Base-by-base conservation (phyloP, 1,140 invertebrate genomes). In the Drosophila arawakana region DNA sequence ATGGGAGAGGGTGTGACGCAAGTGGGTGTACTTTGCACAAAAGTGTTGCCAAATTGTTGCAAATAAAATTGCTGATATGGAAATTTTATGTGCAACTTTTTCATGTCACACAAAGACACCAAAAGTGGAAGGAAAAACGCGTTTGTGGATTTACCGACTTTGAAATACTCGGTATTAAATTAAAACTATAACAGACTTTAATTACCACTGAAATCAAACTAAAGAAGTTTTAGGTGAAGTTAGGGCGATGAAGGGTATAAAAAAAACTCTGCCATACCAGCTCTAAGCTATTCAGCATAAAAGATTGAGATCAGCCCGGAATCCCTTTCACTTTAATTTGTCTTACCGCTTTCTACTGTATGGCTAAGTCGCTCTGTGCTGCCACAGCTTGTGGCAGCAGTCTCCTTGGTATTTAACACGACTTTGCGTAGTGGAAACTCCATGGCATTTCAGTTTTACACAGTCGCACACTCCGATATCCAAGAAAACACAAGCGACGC, bases 21-120 rank as follows among this genome's bases (percentile, higher is more conserved):
- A 47, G 41, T 21, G 11, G 9, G 39, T 25, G 35, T 15, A 57
- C 34, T 21, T 35, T 47, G 13, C 39, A 69, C 77, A 80, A 75
- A 89, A 89, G 84, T 88, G 80, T 83, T 83, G 77, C 83, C 83
- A 88, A 88, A 89, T 89, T 88, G 83, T 89, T 89, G 83, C 84
- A 89, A 88, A 88, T 88, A 88, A 88, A 88, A 88, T 84, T 72
- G 83, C 80, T 88, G 83, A 88, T 88, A 88, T 88, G 84, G 84
- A 89, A 88, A 88, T 88, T 89, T 73, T 80, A 78, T 88, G 73
- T 63, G 55, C 67, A 86, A 83, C 54, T 88, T 83, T 75, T 76
- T 76, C 69, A 67, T 37, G 49, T 54, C 66, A 60, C 61, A 41
- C 35, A 52, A 41, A 57, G 9, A 34, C 11, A n/a, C 8, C 50